Conservation (phyloP, 2,888 invertebrate species). For the Eupeodes luniger region DNA sequence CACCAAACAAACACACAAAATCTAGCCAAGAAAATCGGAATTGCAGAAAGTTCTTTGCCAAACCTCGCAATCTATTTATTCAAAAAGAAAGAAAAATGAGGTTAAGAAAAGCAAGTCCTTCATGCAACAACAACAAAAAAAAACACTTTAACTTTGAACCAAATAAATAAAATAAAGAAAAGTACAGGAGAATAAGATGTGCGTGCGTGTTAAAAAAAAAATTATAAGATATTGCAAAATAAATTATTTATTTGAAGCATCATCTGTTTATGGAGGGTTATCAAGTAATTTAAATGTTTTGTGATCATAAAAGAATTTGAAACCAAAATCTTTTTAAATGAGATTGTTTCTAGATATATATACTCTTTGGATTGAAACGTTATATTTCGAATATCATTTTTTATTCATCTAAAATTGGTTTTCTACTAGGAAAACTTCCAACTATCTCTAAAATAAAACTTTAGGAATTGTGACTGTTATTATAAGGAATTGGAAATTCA, state of each 20-base stretch:
- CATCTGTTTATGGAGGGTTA: conserved; percentile 68
- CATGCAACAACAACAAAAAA: not conserved
- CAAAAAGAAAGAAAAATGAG: conserved; percentile 51
- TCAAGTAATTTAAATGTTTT: conserved; percentile 71
- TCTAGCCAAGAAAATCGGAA: conserved; percentile 72
- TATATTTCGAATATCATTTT: too few relatives aligned
- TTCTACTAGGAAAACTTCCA: too few relatives aligned
- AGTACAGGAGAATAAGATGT: conserved; percentile 45
- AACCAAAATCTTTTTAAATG: not conserved
- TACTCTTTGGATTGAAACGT: too few relatives aligned
- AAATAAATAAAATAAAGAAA: not conserved
- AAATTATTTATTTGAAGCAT: conserved; percentile 73
- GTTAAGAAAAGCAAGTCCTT: not conserved
- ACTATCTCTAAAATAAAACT: too few relatives aligned
- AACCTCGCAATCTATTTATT: conserved; percentile 55
- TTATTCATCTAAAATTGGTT: too few relatives aligned
- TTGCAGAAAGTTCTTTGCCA: conserved; percentile 65
- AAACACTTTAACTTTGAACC: conserved; percentile 32
- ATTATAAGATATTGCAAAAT: conserved; percentile 55
- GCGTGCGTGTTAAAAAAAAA: conserved; percentile 70
- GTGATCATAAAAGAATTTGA: conserved; percentile 46
- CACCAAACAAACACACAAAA: conserved; percentile 69
- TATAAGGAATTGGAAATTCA: too few relatives aligned
- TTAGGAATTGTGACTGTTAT: too few relatives aligned
- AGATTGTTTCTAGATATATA: too few relatives aligned